These are phyloP conservation scores for Monopis laevigella DNA, from an alignment of 2,888 invertebrate species.

Conservation along the genomic window DNA sequence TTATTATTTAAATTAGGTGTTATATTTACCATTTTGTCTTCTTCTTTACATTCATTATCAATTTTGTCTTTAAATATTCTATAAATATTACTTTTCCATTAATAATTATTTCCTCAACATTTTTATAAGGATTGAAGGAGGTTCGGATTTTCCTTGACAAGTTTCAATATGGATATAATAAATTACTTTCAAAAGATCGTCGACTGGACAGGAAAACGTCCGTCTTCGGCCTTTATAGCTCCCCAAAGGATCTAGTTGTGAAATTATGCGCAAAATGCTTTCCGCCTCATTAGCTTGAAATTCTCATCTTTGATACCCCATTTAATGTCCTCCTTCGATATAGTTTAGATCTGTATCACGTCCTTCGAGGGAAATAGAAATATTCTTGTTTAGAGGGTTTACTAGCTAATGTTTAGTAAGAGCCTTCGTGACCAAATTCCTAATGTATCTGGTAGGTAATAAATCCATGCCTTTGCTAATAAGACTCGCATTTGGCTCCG, in stretches of 20 bases:
- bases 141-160: too few relatives aligned
- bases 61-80: too few relatives aligned
- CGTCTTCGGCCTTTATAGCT: conserved; percentile 13
- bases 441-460: neutral
- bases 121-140: too few relatives aligned
- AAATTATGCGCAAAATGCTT: conserved; percentile 57
- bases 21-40: too few relatives aligned
- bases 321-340: conserved; percentile 27
- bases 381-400: conserved; percentile 4
- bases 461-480: too few relatives aligned
- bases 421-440: neutral
- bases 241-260: conserved; percentile 29
- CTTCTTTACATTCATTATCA: too few relatives aligned
- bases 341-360: conserved; percentile 9
- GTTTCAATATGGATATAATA: conserved; percentile 1
- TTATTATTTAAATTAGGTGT: too few relatives aligned
- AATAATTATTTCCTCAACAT: too few relatives aligned
- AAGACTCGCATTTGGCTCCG: too few relatives aligned
- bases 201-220: conserved; percentile 8
- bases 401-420: neutral
- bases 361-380: conserved; percentile 5
- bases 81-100: too few relatives aligned
- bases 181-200: conserved; percentile 6
- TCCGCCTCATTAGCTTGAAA: conserved; percentile 55
- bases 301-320: conserved; percentile 44